Percentiles rank a stretch among this genome's conserved stretches.
Conservation (phyloP, 2,888 invertebrate genomes). For the Agrochola circellaris region DNA sequence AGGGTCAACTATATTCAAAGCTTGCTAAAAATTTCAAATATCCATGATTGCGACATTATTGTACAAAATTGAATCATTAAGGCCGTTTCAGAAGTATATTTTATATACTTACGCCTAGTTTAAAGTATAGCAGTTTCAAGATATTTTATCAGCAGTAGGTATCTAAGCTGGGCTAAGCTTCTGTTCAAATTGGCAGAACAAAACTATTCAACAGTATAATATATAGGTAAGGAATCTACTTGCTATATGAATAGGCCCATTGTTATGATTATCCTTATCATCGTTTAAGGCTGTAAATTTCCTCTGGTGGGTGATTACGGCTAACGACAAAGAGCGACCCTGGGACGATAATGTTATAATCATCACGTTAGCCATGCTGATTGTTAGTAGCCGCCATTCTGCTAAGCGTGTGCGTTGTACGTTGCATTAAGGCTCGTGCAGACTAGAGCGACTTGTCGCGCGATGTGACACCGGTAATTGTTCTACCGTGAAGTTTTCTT, state of each 20-base stretch:
- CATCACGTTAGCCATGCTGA: slow-evolving; percentile 31
- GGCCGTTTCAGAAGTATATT: neutral
- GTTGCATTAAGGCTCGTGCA: neutral
- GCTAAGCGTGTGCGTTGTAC: neutral
- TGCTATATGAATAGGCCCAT: slow-evolving; percentile 20
- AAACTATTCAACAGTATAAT: neutral
- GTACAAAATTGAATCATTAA: neutral
- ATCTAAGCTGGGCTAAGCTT: neutral
- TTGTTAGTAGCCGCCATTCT: slow-evolving; percentile 21
- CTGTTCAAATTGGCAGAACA: neutral
- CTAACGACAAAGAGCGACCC: slow-evolving; percentile 29
- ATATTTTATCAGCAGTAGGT: neutral
- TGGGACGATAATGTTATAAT: slow-evolving; percentile 32
- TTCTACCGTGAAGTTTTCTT: too few relatives aligned
- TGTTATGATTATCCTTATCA: slow-evolving; percentile 51
- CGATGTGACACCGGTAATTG: too few relatives aligned
- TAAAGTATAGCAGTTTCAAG: neutral
- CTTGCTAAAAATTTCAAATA: neutral
- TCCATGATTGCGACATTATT: neutral
- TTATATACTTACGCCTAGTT: neutral
- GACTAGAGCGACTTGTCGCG: too few relatives aligned
- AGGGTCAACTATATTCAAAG: neutral
- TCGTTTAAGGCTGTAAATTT: slow-evolving; percentile 53
- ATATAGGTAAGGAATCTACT: neutral
- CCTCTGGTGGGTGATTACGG: slow-evolving; percentile 30